Evolutionary conservation across 23 tunicate species (phyloP), one percentile per base, ranked within the genome.

Genomic region (Aplidium turbinatum): DNA sequence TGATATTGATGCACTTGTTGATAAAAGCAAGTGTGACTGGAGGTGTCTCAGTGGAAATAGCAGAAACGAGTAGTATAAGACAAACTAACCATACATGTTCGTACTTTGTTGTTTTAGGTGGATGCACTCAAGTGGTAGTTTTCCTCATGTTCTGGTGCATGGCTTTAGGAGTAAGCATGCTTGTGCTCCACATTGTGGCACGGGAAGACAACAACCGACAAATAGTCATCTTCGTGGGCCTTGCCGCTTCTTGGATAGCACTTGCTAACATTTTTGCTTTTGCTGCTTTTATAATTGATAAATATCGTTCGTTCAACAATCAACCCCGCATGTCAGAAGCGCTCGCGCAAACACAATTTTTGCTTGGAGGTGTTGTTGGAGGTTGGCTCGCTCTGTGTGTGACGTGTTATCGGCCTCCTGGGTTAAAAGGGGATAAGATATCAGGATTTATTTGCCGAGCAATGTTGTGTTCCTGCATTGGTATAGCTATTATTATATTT

Each of bases 361-460:
- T 35, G 29, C 65, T 85, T 3, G 92, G 92, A 18, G 92, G 92
- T 4, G 75, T 77, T 1, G 73, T 70, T 1, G 92, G 92, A 23
- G 92, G 92, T 2, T 85, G 92, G 92, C 40, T 85, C 31, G 92
- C 80, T 26, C 58, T 85, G 52, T 70, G 84, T 29, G 35, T 85
- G 19, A 85, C 92, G 24, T 72, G 79, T 54, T 85, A 85, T 61
- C 45, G 62, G 33, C 92, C 92, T 5, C 84, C 92, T 1, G 92
- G 92, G 32, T 22, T 63, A 4, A 77, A 63, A 48, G 34, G 29
- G 0, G 57, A 70, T 25, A 36, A 76, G 34, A 24, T 85, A 9
- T 55, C 83, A 0, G 92, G 84, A 54, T 85, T 85, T 61, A 72
- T 85, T 21, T 72, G 92, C 66, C 36, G 80, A 7, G 65, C 62